Conservation (phyloP, 2,888 invertebrate genomes). For the Nemapogon koenigi region DNA sequence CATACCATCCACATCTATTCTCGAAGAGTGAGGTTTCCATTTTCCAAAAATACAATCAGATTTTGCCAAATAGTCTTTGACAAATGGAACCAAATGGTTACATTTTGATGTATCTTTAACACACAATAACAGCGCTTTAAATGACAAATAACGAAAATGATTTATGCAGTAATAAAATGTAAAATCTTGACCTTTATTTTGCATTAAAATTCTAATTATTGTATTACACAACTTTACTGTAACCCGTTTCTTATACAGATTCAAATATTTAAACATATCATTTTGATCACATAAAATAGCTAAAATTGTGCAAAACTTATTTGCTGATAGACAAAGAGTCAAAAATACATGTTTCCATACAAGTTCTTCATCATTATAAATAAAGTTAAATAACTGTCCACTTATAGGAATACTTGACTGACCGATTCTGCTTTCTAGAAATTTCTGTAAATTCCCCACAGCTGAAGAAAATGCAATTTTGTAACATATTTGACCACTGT, state of each 20-base stretch:
- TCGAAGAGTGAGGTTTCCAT: slow-evolving; percentile 43
- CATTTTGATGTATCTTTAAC: slow-evolving; percentile 44
- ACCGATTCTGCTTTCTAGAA: slow-evolving; percentile 47
- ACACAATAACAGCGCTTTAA: slow-evolving; percentile 43
- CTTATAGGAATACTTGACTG: slow-evolving; percentile 50
- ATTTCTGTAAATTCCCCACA: slow-evolving; percentile 32
- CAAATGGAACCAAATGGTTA: slow-evolving; percentile 29
- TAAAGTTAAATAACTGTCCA: slow-evolving; percentile 45
- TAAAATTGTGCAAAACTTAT: slow-evolving; percentile 53
- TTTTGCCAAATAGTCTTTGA: slow-evolving; percentile 40
- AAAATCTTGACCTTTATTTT: slow-evolving; percentile 29
- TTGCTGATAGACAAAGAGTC: slow-evolving; percentile 51
- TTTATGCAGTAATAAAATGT: slow-evolving; percentile 49
- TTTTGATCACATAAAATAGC: slow-evolving; percentile 34
- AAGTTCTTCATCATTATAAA: slow-evolving; percentile 36
- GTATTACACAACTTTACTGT: slow-evolving; percentile 42
- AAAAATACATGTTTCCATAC: slow-evolving; percentile 48
- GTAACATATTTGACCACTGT: slow-evolving; percentile 47
- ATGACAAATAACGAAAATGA: slow-evolving; percentile 49
- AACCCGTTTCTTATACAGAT: slow-evolving; percentile 44
- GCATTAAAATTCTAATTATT: slow-evolving; percentile 36
- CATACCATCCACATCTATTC: slow-evolving; percentile 34
- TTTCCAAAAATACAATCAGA: slow-evolving; percentile 49
- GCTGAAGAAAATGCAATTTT: slow-evolving; percentile 47
- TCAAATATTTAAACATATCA: slow-evolving; percentile 32